Percentiles rank a stretch among this genome's conserved stretches.
These are phyloP conservation scores for Melolontha melolontha DNA, from an alignment of 2,888 invertebrate species.

Conservation along the genomic window DNA sequence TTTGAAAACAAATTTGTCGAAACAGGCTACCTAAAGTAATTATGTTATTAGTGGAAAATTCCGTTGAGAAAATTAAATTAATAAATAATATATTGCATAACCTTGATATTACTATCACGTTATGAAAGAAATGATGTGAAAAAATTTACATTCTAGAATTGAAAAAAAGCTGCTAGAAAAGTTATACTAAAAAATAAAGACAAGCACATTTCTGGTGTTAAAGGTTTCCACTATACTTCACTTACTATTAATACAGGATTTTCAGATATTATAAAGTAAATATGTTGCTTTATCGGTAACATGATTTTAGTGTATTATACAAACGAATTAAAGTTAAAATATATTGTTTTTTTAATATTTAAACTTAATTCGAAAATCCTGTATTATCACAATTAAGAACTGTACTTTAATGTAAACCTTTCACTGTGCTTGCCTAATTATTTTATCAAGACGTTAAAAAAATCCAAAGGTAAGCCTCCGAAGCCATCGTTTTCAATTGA, in stretches of 20 bases:
- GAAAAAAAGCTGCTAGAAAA: constrained; percentile 58
- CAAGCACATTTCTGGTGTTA: constrained; percentile 36
- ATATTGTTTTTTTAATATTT: not conserved
- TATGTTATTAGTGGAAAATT: constrained; percentile 20
- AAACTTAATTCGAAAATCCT: no score
- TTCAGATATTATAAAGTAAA: not conserved
- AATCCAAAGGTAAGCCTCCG: constrained; percentile 21
- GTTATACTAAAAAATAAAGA: constrained; percentile 49
- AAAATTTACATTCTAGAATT: constrained; percentile 56
- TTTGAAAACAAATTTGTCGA: constrained; percentile 24
- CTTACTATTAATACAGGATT: not conserved
- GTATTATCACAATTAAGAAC: no score
- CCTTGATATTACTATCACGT: constrained; percentile 50
- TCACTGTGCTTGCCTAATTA: constrained; percentile 9
- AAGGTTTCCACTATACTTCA: constrained; percentile 1
- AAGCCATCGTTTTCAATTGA: not conserved
- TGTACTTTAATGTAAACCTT: no score
- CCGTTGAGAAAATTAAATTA: constrained; percentile 33
- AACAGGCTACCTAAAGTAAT: constrained; percentile 44
- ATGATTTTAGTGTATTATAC: not conserved
- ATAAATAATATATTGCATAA: constrained; percentile 46
- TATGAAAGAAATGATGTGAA: constrained; percentile 52
- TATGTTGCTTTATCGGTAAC: not conserved
- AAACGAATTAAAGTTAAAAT: no score
- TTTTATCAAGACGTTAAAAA: constrained; percentile 3